Conservation (phyloP, 2,797 vertebrate genomes). For the Pangasius larnaudii region DNA sequence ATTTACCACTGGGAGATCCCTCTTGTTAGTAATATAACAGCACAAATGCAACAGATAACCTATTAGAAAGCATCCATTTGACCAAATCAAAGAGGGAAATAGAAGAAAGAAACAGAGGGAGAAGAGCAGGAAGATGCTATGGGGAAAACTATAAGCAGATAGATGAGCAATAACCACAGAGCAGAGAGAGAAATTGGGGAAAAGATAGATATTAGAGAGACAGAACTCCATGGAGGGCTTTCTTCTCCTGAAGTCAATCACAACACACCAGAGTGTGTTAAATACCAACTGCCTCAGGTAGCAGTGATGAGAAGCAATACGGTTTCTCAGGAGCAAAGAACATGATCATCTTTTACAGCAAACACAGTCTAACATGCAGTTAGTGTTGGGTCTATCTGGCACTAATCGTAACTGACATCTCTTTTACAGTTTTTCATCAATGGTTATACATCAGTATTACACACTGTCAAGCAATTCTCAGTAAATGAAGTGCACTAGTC, state of each 20-base stretch:
- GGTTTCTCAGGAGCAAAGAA: conserved; percentile 19
- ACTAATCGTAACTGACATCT: conserved; percentile 12
- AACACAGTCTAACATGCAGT: conserved; percentile 2
- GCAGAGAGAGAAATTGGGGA: conserved; percentile 15
- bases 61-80: conserved; percentile 73
- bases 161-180: conserved; percentile 2
- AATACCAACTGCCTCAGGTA: conserved; percentile 35
- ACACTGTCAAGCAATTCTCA: neutral
- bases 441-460: too few species aligned
- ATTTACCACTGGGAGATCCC: conserved; percentile 72
- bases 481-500: neutral
- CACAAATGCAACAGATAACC: conserved; percentile 74
- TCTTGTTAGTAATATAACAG: conserved; percentile 65
- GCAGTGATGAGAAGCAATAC: conserved; percentile 44
- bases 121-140: neutral
- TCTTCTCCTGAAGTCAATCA: conserved; percentile 30
- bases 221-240: conserved; percentile 26
- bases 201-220: conserved; percentile 16
- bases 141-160: neutral
- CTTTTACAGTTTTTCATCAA: conserved; percentile 2
- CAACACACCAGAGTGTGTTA: conserved; percentile 36
- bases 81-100: conserved; percentile 56
- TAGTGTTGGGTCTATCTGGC: conserved; percentile 33
- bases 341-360: conserved; percentile 22
- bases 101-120: conserved; percentile 63